These are phyloP conservation scores for Eurypyga helias DNA, from an alignment of 2,113 vertebrate genomes.

Conservation along the genomic window DNA sequence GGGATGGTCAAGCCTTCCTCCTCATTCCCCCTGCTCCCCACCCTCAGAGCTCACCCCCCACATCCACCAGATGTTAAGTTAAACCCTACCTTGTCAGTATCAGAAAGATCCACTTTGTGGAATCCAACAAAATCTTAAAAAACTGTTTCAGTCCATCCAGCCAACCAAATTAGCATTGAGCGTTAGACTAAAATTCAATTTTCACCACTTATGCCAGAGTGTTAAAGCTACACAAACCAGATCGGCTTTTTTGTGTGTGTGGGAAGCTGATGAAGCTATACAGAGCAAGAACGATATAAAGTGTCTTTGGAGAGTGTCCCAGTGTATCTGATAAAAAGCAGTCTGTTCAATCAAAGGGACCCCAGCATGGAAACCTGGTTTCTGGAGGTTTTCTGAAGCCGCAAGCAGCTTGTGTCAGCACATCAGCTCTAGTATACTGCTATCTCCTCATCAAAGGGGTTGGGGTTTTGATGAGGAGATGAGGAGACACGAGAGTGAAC, in stretches of 20 bases:
- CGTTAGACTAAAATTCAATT: background rate
- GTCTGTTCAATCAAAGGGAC: background rate
- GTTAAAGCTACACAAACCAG: background rate
- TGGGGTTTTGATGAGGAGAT: background rate
- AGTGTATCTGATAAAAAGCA: background rate
- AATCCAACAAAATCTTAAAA: background rate
- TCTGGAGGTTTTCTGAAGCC: background rate
- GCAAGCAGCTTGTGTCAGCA: background rate
- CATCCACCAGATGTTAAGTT: background rate
- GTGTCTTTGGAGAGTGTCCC: background rate
- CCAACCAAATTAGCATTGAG: background rate
- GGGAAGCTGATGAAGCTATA: background rate
- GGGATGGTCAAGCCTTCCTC: background rate
- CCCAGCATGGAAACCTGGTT: background rate
- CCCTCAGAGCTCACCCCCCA: background rate
- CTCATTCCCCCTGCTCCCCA: background rate
- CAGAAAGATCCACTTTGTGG: background rate
- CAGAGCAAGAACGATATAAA: background rate
- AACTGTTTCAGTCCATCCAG: background rate
- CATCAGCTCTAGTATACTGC: background rate
- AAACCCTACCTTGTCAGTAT: background rate
- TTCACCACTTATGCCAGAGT: background rate
- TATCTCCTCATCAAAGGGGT: background rate
- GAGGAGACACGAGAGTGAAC: background rate
- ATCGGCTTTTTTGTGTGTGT: background rate